These are phyloP conservation scores for Theristicus caerulescens DNA, from an alignment of 2,113 vertebrate species.

Conservation along the genomic window DNA sequence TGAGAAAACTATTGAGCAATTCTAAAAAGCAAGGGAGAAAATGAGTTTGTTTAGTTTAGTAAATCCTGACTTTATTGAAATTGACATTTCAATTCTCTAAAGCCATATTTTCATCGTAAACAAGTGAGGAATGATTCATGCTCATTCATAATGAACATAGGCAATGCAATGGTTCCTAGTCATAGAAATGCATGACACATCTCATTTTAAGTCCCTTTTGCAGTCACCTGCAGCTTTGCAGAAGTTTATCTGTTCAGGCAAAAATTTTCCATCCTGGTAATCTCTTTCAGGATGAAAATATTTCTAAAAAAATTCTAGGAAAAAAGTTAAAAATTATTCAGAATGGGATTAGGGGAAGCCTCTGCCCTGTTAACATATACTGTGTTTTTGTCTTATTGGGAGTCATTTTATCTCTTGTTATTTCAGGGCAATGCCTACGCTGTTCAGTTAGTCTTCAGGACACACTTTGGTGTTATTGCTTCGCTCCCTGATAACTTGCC, in stretches of 20 bases:
- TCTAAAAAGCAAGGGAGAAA: not conserved
- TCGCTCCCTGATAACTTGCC: constrained; percentile 46
- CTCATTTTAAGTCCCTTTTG: not conserved
- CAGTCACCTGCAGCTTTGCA: not conserved
- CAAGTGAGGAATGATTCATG: not conserved
- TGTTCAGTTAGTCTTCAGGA: constrained; percentile 42
- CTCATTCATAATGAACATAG: not conserved
- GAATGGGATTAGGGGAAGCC: not conserved
- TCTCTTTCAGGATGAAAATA: not conserved
- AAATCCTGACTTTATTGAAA: not conserved
- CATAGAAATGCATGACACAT: not conserved
- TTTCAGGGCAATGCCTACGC: not conserved
- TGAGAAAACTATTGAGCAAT: not conserved
- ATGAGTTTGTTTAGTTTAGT: not conserved
- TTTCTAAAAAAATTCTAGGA: not conserved
- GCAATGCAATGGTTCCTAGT: not conserved
- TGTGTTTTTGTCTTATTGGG: not conserved
- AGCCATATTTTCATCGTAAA: not conserved
- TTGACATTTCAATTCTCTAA: not conserved
- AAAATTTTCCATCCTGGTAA: not conserved
- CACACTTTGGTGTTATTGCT: constrained; percentile 49
- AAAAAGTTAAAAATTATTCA: not conserved
- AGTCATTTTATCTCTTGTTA: constrained; percentile 39
- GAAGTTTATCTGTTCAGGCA: not conserved
- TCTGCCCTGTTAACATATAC: not conserved